Base-by-base conservation (phyloP, 2,888 invertebrate genomes). In the Dioctria linearis region DNA sequence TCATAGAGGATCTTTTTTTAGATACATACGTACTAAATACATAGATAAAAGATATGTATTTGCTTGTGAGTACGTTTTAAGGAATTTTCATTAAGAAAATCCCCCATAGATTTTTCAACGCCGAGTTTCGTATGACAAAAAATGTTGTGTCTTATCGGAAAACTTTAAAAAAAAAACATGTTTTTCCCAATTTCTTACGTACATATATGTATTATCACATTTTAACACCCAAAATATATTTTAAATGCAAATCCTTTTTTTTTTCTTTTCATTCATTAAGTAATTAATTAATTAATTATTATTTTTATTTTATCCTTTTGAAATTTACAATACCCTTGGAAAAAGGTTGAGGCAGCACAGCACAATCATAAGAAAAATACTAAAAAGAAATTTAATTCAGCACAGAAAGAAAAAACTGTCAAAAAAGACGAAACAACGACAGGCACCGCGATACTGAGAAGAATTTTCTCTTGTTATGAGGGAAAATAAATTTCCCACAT, bases 371-470 rank as follows among this genome's bases (percentile, higher is more conserved):
- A 25, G 25, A 25, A 25, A 25, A 25, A 25, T 0, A 25, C 25
- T 25, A 25, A 25, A 25, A 25, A 25, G 25, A 51, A 51, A 79
- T 66, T 40, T 80, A 42, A 65, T 63, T 54, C 43, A 75, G 65
- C 51, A 71, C 63, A 63, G 43, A 63, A 78, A 37, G 67, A 61
- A 51, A 79, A 66, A 73, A 57, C 66, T 49, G 79, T 73, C 76
- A 59, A 78, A 46, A 69, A 79, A 81, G 75, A 80, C 67, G 78
- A 76, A 59, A 80, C 81, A 75, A 81, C 81, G 75, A 81, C 79
- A 76, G 80, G 80, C 78, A 81, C 81, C 81, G 80, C 81, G 81
- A 80, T 76, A 81, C 81, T 81, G 81, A 80, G 25, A 25, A 75
- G 71, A 69, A 57, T 80, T 80, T 76, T 79, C 66, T 66, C 75